Evolutionary conservation across 2,888 invertebrate species (phyloP).

Genomic region (Byasa hedistus): DNA sequence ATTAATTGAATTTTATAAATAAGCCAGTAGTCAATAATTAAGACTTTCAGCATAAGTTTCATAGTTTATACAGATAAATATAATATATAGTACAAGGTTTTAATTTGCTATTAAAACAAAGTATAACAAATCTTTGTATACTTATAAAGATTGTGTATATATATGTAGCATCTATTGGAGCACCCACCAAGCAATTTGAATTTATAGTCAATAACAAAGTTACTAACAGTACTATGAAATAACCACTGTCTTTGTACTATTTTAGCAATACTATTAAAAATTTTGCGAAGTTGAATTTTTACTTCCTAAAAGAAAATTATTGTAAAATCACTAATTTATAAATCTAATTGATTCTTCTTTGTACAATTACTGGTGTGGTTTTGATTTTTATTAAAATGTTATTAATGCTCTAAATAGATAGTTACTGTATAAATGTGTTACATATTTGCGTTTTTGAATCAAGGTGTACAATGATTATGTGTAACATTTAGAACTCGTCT

Average conservation of each 20-base stretch:
- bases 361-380: too few species aligned
- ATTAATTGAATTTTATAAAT: not conserved
- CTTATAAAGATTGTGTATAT: too few species aligned
- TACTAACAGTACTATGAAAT: constrained; percentile 5
- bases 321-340: too few species aligned
- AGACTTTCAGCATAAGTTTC: not conserved
- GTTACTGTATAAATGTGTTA: too few species aligned
- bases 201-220: not conserved
- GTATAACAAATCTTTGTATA: not conserved
- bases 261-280: too few species aligned
- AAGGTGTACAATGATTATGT: not conserved
- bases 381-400: too few species aligned
- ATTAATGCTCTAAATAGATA: too few species aligned
- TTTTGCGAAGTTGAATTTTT: too few species aligned
- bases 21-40: not conserved
- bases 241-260: not conserved
- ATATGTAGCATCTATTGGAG: too few species aligned
- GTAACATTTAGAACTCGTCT: not conserved
- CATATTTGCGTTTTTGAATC: too few species aligned
- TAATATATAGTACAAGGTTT: not conserved
- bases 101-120: not conserved
- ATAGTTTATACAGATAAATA: not conserved
- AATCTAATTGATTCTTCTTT: too few species aligned
- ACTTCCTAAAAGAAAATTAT: too few species aligned
- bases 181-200: not conserved